Percentiles rank a stretch among this genome's conserved stretches.
These are phyloP conservation scores for Pegea sp. DNA, from an alignment of 23 tunicate species.

Conservation along the genomic window DNA sequence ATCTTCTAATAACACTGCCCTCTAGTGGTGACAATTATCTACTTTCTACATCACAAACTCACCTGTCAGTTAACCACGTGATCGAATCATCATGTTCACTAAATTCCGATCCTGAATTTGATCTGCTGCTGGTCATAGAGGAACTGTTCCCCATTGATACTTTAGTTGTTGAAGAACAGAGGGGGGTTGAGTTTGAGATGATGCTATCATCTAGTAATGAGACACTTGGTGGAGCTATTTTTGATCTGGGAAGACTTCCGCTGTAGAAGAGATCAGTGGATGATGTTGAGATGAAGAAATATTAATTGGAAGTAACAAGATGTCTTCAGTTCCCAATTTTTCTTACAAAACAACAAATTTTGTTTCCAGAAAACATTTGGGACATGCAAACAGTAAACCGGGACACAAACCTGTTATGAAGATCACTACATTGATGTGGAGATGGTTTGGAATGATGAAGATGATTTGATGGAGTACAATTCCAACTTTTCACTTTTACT, in stretches of 20 bases:
- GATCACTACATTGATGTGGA: too few relatives aligned
- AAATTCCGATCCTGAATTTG: conserved; percentile 81
- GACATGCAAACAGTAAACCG: not conserved
- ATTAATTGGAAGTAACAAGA: not conserved
- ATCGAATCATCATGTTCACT: conserved; percentile 69
- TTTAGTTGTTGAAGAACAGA: conserved; percentile 4
- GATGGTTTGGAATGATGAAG: too few relatives aligned
- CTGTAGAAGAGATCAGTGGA: conserved; percentile 10
- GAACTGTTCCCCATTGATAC: conserved; percentile 23
- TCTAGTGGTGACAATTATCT: too few relatives aligned
- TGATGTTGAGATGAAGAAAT: not conserved
- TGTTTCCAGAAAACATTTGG: not conserved
- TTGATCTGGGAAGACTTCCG: conserved; percentile 55
- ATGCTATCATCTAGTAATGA: conserved; percentile 87
- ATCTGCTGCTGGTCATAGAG: conserved; percentile 63
- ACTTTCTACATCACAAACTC: conserved; percentile 1
- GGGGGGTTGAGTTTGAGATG: conserved; percentile 36
- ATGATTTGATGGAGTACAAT: too few relatives aligned
- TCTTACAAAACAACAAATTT: not conserved
- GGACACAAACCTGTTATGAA: too few relatives aligned
- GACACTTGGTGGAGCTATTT: conserved; percentile 6
- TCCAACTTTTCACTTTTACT: too few relatives aligned
- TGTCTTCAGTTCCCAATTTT: too few relatives aligned
- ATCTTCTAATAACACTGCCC: too few relatives aligned
- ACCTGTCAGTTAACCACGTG: conserved; percentile 47